These are phyloP conservation scores for Pantherophis vulpinus DNA, from an alignment of 2,797 vertebrate genomes.

Conservation along the genomic window DNA sequence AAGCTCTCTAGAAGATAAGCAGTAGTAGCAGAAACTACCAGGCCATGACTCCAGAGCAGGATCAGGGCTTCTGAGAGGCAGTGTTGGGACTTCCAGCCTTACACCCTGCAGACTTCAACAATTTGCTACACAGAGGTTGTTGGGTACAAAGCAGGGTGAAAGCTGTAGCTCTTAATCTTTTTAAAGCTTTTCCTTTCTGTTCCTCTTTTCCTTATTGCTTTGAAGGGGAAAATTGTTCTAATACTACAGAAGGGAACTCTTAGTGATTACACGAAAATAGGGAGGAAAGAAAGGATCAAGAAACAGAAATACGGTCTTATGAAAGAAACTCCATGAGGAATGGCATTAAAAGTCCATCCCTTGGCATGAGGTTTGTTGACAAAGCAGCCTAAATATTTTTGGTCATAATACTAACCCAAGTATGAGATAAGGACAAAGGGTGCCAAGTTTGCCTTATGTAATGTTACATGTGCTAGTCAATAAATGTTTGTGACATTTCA, in stretches of 20 bases:
- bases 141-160: not conserved
- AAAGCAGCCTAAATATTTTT: not conserved
- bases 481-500: not conserved
- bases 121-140: not conserved
- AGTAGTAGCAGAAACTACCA: not conserved
- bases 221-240: not conserved
- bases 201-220: slow-evolving; percentile 6
- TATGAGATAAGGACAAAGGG: not conserved
- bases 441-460: not conserved
- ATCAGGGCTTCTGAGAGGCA: not conserved
- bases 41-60: not conserved
- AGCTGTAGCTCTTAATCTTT: not conserved
- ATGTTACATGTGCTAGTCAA: not conserved
- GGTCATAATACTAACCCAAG: not conserved
- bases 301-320: not conserved
- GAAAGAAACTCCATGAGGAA: not conserved
- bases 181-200: not conserved
- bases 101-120: not conserved
- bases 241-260: not conserved
- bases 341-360: not conserved
- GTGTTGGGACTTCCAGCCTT: not conserved
- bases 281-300: not conserved
- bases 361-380: no score
- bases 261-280: not conserved
- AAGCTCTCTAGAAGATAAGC: not conserved